Base-by-base conservation (phyloP, 2,888 invertebrate species). In the Harmothoe impar region DNA sequence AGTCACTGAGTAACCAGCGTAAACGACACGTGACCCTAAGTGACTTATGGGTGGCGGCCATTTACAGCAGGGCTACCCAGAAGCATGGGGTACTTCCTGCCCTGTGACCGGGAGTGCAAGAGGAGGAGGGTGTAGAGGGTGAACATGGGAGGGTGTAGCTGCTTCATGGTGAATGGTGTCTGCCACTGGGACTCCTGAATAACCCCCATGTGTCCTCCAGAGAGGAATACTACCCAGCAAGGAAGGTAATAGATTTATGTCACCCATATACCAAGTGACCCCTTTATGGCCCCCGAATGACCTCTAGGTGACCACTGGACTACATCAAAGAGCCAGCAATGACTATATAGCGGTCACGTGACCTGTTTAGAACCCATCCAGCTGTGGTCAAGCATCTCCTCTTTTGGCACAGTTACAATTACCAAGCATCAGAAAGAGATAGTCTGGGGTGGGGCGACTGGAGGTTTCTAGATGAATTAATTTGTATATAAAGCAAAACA, bases 311-410 rank as follows among this genome's bases (percentile, higher is more conserved):
- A 72, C 72, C 72, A 72, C 72, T 72, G 72, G 72, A 25, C 72
- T 25, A 72, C 72, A 72, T 72, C 72, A 72, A 72, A 72, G 72
- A 3, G 15, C 72, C 72, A 29, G 15, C 72, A 29, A 25, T 72
- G 72, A 29, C 72, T 3, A 72, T 72, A n/a, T 72, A 72, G 29
- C 72, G 15, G 72, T 72, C 72, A 72, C 72, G 72, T 72, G 72
- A 72, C 29, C 72, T 72, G 72, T 20, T 20, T 62, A n/a, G 62
- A n/a, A 3, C 62, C 20, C 62, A 20, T 1, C 62, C n/a, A 20
- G 3, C 5, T 1, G 62, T 20, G 23, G 23, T 20, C n/a, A n/a
- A n/a, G 62, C 62, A 62, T n/a, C 62, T 62, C 62, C n/a, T n/a
- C 3, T n/a, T 62, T n/a, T 62, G n/a, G 23, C 62, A 20, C 3